Base-by-base conservation (phyloP, 2,797 vertebrate species). In the Choloepus didactylus region DNA sequence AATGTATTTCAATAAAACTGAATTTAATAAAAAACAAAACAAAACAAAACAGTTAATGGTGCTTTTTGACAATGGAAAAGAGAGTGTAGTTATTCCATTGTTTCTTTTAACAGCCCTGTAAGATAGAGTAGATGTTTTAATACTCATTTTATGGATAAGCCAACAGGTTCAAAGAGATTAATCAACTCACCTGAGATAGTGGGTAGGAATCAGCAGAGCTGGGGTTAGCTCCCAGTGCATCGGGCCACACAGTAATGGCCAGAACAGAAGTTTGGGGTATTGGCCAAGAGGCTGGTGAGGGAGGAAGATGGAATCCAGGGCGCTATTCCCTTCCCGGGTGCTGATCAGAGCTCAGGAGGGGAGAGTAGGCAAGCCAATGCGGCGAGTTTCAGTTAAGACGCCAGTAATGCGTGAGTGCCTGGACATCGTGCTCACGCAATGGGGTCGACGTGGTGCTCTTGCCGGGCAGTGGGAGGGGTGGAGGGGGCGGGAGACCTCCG, bases 131-230 rank as follows among this genome's bases (percentile, higher is more conserved):
- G 27, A 4, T 10, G 21, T 73, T 49, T 73, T 59, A 41, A 10
- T 73, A 29, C 56, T 88, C 66, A 73, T 77, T 67, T 91, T 49
- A 4, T 60, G 77, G 44, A 67, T 82, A 12, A 83, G 54, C 21
- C 46, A 72, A 88, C 56, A 62, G 19, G 73, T 56, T 79, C 21
- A 31, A 56, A 89, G 56, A 60, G 11, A 10, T 77, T 54, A 49
- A 29, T 25, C 46, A 35, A 6, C 23, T 64, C 6, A 27, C 12
- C n/a, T 44, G 38, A 19, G 21, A n/a, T 66, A 51, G 59, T 29
- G 41, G 27, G 27, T 29, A 23, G 19, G 38, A 41, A 29, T 88
- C 54, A 54, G 15, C n/a, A 38, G 35, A 54, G 29, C 38, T 19
- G 16, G 67, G 5, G 9, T 66, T 51, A 49, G n/a, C 70, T 66